Conservation (phyloP, 1,140 invertebrate genomes). For the Palaemon carinicauda region DNA sequence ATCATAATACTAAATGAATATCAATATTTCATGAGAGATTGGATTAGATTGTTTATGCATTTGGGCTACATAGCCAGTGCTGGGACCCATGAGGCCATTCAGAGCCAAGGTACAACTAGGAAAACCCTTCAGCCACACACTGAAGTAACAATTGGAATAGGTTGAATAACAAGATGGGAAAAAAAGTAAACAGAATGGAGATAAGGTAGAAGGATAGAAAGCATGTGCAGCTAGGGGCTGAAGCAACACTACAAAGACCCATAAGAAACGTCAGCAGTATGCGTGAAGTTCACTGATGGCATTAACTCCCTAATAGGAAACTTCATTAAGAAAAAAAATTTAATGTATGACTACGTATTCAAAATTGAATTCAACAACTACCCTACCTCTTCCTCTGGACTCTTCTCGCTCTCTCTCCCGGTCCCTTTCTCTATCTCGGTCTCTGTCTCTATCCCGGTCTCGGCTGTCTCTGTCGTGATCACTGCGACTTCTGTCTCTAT, state of each 20-base stretch:
- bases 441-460: constrained; percentile 53
- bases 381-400: not conserved
- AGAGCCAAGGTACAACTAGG: no score
- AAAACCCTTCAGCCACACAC: no score
- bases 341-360: no score
- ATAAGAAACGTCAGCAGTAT: no score
- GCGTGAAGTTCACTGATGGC: no score
- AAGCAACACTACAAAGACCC: not conserved
- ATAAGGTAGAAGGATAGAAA: not conserved
- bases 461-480: constrained; percentile 46
- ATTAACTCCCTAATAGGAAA: not conserved
- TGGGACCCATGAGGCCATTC: no score
- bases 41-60: no score
- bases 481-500: constrained; percentile 47
- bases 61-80: no score
- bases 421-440: constrained; percentile 51
- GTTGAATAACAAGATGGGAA: not conserved
- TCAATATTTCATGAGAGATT: no score
- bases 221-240: not conserved
- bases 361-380: no score
- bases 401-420: constrained; percentile 38
- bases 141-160: not conserved
- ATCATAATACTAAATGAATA: no score
- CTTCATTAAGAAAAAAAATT: no score
- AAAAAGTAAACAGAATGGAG: not conserved